phyloP scores from a whole-genome alignment of 1,140 invertebrate genomes.

The Hypothenemus hampei region DNA sequence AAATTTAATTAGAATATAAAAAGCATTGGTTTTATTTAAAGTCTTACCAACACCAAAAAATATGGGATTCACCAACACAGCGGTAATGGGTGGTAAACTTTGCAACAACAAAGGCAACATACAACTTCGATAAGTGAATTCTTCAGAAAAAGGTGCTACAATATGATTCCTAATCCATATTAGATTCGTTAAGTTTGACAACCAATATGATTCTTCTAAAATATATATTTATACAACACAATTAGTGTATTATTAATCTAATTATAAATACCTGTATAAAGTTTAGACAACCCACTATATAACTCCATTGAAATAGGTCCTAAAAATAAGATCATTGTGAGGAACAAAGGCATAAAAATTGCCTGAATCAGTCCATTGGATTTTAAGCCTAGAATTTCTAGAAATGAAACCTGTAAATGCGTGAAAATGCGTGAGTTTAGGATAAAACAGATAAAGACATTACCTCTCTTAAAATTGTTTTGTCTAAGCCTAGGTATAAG shows the following conservation, averaged over 20 bases:
- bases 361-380: constrained; percentile 69
- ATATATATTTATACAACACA: no score
- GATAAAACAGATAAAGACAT: constrained; percentile 20
- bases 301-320: constrained; percentile 74
- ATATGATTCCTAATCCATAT: constrained; percentile 86
- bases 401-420: constrained; percentile 58
- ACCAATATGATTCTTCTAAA: constrained; percentile 31
- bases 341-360: constrained; percentile 64
- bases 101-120: constrained; percentile 88
- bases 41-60: constrained; percentile 83
- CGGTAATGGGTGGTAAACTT: constrained; percentile 67
- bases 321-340: constrained; percentile 81
- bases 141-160: constrained; percentile 89
- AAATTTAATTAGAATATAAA: constrained; percentile 37
- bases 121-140: constrained; percentile 84
- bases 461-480: constrained; percentile 56
- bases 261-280: constrained; percentile 59
- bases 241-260: no score
- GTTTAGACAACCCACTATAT: constrained; percentile 61
- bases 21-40: not conserved
- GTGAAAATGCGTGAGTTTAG: not conserved
- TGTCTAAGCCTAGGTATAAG: constrained; percentile 63
- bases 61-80: constrained; percentile 81
- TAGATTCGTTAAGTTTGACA: constrained; percentile 52
- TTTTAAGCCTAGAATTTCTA: constrained; percentile 72